phyloP scores from a whole-genome alignment of 30 jellyfish, hydroid and myxozoan genomes.

The Hydractinia echinata region DNA sequence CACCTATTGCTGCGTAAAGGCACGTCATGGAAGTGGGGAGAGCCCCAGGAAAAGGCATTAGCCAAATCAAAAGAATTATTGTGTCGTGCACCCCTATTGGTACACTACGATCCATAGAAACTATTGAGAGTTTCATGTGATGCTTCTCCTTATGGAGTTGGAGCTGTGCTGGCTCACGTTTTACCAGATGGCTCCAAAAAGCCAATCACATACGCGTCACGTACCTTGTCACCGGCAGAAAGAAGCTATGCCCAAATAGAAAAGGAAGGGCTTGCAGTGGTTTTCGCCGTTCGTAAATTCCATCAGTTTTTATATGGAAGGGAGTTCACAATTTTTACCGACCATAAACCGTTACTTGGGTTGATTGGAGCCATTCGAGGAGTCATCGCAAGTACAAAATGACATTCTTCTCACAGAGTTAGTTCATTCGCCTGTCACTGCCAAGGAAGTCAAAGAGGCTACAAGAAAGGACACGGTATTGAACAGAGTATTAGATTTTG shows the following conservation, averaged over 20 bases:
- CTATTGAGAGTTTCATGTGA: conserved; percentile 32
- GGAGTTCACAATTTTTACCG: conserved; percentile 25
- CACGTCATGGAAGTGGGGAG: conserved; percentile 42
- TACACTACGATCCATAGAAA: conserved; percentile 43
- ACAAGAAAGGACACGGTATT: conserved; percentile 27
- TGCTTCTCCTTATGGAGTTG: conserved; percentile 62
- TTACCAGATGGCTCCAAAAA: conserved; percentile 13
- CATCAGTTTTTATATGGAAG: conserved; percentile 56
- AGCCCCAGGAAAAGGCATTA: conserved; percentile 31
- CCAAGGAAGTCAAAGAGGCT: neutral
- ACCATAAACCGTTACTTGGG: conserved; percentile 49
- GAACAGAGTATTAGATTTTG: conserved; percentile 4
- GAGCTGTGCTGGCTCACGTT: conserved; percentile 60
- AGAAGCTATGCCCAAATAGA: conserved; percentile 37
- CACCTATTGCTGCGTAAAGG: conserved; percentile 33
- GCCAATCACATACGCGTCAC: conserved; percentile 29
- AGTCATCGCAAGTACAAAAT: neutral
- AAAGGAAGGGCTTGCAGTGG: conserved; percentile 44
- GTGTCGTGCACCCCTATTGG: conserved; percentile 22
- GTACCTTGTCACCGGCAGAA: conserved; percentile 39
- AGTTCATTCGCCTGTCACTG: conserved; percentile 29
- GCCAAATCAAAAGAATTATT: conserved; percentile 34
- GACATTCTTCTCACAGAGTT: too few relatives aligned
- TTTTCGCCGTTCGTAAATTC: conserved; percentile 42
- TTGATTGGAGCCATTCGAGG: too few relatives aligned